Evolutionary conservation across 2,888 invertebrate species (phyloP), one percentile per base, ranked within the genome.

Genomic region (Ophion costatus): DNA sequence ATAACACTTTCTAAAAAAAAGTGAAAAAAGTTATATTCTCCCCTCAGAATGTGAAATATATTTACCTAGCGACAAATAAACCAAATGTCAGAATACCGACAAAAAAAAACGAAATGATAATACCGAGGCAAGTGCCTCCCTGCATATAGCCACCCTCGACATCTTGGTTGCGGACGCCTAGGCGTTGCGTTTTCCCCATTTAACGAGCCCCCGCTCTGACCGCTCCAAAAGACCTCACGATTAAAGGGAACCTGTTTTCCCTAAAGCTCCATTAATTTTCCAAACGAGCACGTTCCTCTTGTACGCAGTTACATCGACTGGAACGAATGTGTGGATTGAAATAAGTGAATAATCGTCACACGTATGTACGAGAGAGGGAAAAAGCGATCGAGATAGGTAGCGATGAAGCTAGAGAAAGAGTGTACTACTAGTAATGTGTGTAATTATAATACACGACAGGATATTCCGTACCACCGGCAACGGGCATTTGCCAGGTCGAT

Each of bases 381-480:
- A 38, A 14, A n/a, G 17, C 33, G 71, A n/a, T 29, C 5, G 38
- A 61, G 61, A 38, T 33, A n/a, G n/a, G 33, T 33, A 51, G 10
- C 1, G 38, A 33, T 5, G 5, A 5, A 51, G 51, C 9, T 14
- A 33, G 24, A 22, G 64, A 66, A 20, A 38, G 29, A 45, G 42
- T 51, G 51, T 14, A 51, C 17, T 51, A 17, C 51, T 59, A 24
- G 64, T 77, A 66, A 75, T 75, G 42, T 42, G 22, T 76, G 66
- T 84, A 76, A 81, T 81, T 79, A 71, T 45, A 51, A 82, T 64
- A 84, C 59, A 56, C 20, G 71, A 76, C 57, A 63, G 45, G 51
- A 51, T 51, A 51, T 51, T 56, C 20, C 24, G 63, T 17, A 20
- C 63, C 57, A 51, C 64, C 38, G 22, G 59, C 24, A 66, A 57